Conservation (phyloP, 2,888 invertebrate species). For the Kuschelorhynchus macadamiae region DNA sequence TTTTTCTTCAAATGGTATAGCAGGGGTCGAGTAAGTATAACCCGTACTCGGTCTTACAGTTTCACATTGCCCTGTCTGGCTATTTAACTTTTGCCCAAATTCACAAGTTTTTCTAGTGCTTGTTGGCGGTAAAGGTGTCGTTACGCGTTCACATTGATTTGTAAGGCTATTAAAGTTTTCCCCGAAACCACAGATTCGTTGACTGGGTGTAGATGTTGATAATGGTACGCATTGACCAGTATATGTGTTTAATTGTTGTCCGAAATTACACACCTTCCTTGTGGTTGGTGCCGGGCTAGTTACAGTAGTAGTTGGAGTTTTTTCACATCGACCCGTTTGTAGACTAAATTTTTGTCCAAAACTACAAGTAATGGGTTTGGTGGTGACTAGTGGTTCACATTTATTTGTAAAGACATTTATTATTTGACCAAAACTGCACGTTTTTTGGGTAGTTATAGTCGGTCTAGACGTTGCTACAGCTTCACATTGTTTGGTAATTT, state of each 20-base stretch:
- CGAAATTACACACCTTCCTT: neutral
- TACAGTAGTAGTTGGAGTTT: slow-evolving; percentile 1
- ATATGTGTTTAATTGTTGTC: no score
- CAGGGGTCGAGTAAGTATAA: slow-evolving; percentile 41
- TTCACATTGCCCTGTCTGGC: slow-evolving; percentile 61
- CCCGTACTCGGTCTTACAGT: slow-evolving; percentile 35
- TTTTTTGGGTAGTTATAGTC: slow-evolving; percentile 11
- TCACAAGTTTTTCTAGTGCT: slow-evolving; percentile 42
- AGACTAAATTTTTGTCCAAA: slow-evolving; percentile 24
- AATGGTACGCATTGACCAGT: neutral
- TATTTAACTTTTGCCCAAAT: slow-evolving; percentile 36
- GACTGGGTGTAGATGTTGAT: slow-evolving; percentile 2
- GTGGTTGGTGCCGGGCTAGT: no score
- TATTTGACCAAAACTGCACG: slow-evolving; percentile 37
- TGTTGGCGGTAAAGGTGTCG: slow-evolving; percentile 24
- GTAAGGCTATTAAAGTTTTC: slow-evolving; percentile 23
- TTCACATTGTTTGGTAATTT: slow-evolving; percentile 61
- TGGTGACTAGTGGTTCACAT: slow-evolving; percentile 30
- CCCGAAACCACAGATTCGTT: slow-evolving; percentile 10
- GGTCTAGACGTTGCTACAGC: slow-evolving; percentile 3
- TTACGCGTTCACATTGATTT: slow-evolving; percentile 37
- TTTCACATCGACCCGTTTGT: slow-evolving; percentile 13
- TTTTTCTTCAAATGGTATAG: slow-evolving; percentile 35
- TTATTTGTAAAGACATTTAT: slow-evolving; percentile 25
- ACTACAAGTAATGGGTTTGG: slow-evolving; percentile 17